These are phyloP conservation scores for Prionace glauca DNA, from an alignment of 2,797 vertebrate species.

Conservation along the genomic window DNA sequence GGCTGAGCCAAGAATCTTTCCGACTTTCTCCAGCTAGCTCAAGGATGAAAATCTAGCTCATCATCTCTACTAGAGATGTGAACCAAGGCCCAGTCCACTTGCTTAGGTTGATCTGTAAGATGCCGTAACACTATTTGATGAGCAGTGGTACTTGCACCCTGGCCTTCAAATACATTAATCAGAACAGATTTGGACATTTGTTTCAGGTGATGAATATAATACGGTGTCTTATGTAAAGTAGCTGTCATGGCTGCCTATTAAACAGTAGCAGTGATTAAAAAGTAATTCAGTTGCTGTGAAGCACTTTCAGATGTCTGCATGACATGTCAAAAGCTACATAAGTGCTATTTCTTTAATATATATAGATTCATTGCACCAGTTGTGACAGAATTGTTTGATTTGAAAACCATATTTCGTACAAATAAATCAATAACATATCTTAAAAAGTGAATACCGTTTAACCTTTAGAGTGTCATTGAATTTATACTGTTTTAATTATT, in stretches of 20 bases:
- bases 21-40: too few relatives aligned
- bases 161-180: not conserved
- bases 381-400: not conserved
- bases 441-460: not conserved
- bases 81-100: too few relatives aligned
- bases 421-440: not conserved
- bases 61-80: too few relatives aligned
- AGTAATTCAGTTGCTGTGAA: not conserved
- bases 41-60: too few relatives aligned
- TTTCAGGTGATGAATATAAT: not conserved
- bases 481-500: not conserved
- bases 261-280: not conserved
- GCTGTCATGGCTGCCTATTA: not conserved
- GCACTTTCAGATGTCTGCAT: not conserved
- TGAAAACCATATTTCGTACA: not conserved
- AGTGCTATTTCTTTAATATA: not conserved
- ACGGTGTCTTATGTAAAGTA: not conserved
- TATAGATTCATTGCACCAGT: not conserved
- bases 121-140: too few relatives aligned
- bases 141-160: not conserved
- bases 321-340: not conserved
- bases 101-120: too few relatives aligned
- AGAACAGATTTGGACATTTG: not conserved
- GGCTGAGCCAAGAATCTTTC: too few relatives aligned
- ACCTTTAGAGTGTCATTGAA: not conserved